Conservation (phyloP, 2,113 vertebrate genomes). For the Aspiorhynchus laticeps region DNA sequence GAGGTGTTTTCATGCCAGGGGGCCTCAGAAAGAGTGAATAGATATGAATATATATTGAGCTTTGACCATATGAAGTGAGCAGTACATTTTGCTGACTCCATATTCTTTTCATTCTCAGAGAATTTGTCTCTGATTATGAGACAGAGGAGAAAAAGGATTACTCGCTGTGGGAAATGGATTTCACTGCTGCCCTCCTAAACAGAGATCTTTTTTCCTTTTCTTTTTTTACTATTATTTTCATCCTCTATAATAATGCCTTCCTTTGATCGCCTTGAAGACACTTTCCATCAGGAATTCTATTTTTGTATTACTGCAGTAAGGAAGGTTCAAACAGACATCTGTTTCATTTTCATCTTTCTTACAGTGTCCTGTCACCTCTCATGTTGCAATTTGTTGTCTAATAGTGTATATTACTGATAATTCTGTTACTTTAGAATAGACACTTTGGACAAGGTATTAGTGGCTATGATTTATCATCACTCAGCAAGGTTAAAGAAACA, state of each 20-base stretch:
- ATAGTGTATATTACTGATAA: conserved; percentile 39
- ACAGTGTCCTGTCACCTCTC: not conserved
- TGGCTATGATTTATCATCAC: not conserved
- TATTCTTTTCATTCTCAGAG: conserved; percentile 7
- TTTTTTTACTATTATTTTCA: conserved; percentile 15
- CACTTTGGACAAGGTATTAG: not conserved
- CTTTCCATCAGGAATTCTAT: conserved; percentile 22
- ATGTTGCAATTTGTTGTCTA: not conserved
- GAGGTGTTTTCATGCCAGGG: not conserved
- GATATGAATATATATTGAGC: conserved; percentile 29
- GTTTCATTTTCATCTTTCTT: conserved; percentile 9
- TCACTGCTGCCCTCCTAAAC: not conserved
- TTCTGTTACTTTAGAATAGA: not conserved
- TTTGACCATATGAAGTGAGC: conserved; percentile 23
- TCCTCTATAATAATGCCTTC: conserved; percentile 39
- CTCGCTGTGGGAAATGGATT: conserved; percentile 29
- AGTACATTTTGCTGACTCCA: conserved; percentile 43
- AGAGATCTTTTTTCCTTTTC: not conserved
- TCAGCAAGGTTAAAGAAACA: not conserved
- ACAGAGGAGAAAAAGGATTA: conserved; percentile 38
- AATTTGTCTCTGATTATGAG: conserved; percentile 33
- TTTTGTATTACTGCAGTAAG: not conserved
- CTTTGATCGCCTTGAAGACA: conserved; percentile 50
- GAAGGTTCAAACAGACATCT: not conserved
- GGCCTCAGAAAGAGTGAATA: not conserved